These are phyloP conservation scores for Rallus crepitans DNA, from an alignment of 2,797 vertebrate species.

Conservation along the genomic window DNA sequence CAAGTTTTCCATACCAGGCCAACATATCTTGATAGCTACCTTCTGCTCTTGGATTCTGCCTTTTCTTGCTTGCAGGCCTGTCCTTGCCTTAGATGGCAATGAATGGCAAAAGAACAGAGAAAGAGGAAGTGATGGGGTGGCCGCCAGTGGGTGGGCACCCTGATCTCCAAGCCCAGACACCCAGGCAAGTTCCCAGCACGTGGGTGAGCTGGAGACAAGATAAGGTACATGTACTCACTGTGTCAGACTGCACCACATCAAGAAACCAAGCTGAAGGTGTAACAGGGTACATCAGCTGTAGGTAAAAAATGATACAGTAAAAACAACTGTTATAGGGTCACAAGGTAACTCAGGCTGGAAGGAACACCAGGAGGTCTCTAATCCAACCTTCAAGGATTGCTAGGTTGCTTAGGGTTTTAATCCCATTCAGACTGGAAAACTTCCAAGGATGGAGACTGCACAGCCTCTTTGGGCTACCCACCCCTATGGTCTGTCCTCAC, in stretches of 20 bases:
- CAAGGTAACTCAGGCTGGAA: background rate
- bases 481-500: background rate
- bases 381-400: background rate
- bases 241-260: background rate
- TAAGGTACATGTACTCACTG: rapidly evolving
- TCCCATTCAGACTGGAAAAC: background rate
- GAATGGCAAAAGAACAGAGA: background rate
- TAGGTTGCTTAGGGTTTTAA: background rate
- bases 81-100: background rate
- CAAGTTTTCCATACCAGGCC: background rate
- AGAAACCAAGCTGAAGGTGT: background rate
- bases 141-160: background rate
- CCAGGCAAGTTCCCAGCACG: background rate
- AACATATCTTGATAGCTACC: background rate
- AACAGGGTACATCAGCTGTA: background rate
- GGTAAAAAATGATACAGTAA: background rate
- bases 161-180: background rate
- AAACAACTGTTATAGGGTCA: background rate
- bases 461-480: background rate
- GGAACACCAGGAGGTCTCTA: background rate
- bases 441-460: background rate
- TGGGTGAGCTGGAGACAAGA: background rate
- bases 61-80: background rate
- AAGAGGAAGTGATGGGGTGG: background rate
- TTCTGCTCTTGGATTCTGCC: background rate